Evolutionary conservation across 1,140 invertebrate species (phyloP), one percentile per base, ranked within the genome.

Genomic region (Drosophila pectinifera): DNA sequence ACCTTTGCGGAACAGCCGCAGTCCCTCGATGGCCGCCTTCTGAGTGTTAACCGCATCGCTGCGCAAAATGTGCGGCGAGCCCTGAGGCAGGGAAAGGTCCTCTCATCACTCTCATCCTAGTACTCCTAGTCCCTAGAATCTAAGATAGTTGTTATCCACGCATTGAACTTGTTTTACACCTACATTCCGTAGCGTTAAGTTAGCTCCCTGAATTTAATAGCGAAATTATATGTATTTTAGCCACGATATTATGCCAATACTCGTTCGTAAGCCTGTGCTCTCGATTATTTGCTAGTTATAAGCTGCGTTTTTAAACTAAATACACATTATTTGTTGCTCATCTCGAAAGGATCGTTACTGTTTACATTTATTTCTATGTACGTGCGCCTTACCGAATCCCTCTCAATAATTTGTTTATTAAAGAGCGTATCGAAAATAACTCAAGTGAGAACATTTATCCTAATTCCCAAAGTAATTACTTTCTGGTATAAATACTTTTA

Each of bases 41-140:
- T 89, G 84, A 89, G 85, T 80, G 84, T 90, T 88, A 88, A 83
- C 64, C 73, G 82, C 69, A 43, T 85, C 81, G 81, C 73, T 85
- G 81, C 81, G 81, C 73, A 78, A 69, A 46, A 86, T 88, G 48
- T 77, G 84, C 55, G 67, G 79, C 83, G 72, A 78, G 36, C 48
- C 65, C 62, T 64, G 53, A 80, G 43, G 11, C 22, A 36, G 13
- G 20, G 10, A 11, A 10, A 14, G 24, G 18, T 18, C 55, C 22
- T n/a, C 26, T 7, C 36, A 57, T 62, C 31, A 56, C 58, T 6
- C 24, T 18, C 18, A 55, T 51, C 57, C 43, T 63, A 62, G 34
- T 57, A 69, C 41, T 31, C 24, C 70, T 63, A 74, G 73, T 78
- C 78, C 49, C 39, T 63, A 68, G 53, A 39, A 45, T 39, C 45